Conservation (phyloP, 2,888 invertebrate species). For the Zootermopsis nevadensis region DNA sequence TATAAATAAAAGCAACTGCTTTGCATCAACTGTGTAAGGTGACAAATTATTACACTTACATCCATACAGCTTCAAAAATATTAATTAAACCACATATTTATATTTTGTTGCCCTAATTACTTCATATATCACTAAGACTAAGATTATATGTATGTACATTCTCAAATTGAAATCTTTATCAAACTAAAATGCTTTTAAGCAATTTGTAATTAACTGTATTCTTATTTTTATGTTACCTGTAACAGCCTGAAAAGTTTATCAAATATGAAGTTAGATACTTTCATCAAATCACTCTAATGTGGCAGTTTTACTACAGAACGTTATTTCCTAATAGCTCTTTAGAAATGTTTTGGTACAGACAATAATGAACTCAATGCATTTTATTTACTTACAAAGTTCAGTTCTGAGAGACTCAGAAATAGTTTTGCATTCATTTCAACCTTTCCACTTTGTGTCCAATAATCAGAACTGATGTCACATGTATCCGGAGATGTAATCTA, state of each 20-base stretch:
- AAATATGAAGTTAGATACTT: background rate
- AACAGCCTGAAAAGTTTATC: background rate
- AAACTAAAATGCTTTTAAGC: constrained; percentile 3
- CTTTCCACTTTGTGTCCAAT: background rate
- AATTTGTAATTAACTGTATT: background rate
- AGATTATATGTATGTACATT: constrained; percentile 4
- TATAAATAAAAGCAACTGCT: background rate
- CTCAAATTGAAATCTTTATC: constrained; percentile 21
- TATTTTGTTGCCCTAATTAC: background rate
- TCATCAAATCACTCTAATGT: constrained; percentile 4
- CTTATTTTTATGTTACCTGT: background rate
- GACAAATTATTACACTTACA: constrained; percentile 1
- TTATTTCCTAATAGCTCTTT: background rate
- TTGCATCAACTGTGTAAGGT: constrained; percentile 7
- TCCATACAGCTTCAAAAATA: constrained; percentile 36
- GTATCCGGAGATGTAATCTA: too few species aligned
- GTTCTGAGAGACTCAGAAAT: background rate
- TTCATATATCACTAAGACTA: background rate
- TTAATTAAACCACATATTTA: constrained; percentile 14
- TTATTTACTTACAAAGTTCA: background rate
- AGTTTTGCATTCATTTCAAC: background rate
- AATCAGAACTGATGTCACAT: background rate
- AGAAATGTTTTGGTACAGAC: background rate
- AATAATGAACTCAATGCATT: background rate
- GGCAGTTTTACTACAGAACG: constrained; percentile 5